Evolutionary conservation across 2,888 invertebrate species (phyloP).

Genomic region (Trachelus iudaicus): DNA sequence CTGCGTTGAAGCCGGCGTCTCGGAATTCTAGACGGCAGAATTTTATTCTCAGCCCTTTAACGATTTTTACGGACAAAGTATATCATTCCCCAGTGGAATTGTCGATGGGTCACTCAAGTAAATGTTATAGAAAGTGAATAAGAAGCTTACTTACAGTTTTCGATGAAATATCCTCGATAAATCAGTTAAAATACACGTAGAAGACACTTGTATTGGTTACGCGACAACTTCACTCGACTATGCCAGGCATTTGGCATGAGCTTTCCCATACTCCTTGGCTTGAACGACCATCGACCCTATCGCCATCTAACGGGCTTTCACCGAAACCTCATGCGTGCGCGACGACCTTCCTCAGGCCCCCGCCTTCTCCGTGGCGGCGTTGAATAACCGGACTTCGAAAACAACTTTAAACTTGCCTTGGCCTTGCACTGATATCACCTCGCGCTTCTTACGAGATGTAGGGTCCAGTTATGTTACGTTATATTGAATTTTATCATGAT

Average conservation of each 20-base stretch:
- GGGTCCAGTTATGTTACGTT: too few relatives aligned
- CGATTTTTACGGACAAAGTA: conserved; percentile 4
- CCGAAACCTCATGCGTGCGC: neutral
- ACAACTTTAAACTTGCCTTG: too few relatives aligned
- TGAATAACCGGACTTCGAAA: too few relatives aligned
- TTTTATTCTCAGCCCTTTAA: too few relatives aligned
- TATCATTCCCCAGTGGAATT: neutral
- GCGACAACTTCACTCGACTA: conserved; percentile 43
- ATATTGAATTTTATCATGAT: too few relatives aligned
- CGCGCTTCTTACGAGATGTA: too few relatives aligned
- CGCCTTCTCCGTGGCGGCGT: neutral
- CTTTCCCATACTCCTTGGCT: too few relatives aligned
- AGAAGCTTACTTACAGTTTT: conserved; percentile 30
- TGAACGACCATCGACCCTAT: too few relatives aligned
- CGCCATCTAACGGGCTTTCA: too few relatives aligned
- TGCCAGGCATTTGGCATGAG: conserved; percentile 25
- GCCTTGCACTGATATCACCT: too few relatives aligned
- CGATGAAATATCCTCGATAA: conserved; percentile 34
- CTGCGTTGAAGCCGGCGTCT: conserved; percentile 28
- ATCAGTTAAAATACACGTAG: conserved; percentile 31
- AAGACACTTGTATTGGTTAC: conserved; percentile 35
- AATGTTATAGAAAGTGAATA: neutral
- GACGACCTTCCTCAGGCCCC: conserved; percentile 18
- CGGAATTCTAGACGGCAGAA: conserved; percentile 6
- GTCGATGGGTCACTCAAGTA: neutral